Conservation (phyloP, 2,888 invertebrate species). For the Chrysodeixis includens region DNA sequence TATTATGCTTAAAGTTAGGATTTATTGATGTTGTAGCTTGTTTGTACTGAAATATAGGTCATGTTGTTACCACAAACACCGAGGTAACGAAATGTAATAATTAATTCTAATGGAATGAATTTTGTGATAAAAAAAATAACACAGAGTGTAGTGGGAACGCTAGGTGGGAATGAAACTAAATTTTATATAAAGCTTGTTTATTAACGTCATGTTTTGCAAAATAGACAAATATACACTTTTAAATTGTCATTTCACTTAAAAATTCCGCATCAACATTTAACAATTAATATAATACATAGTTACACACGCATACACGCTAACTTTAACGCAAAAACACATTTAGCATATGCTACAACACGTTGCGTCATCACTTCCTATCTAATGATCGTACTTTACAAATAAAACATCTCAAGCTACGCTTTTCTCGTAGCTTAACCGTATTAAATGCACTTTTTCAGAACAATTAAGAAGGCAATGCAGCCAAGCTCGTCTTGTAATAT, state of each 20-base stretch:
- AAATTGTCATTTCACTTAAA: slow-evolving; percentile 85
- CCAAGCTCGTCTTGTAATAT: slow-evolving; percentile 31
- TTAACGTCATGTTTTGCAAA: slow-evolving; percentile 89
- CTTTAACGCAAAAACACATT: slow-evolving; percentile 56
- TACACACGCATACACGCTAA: slow-evolving; percentile 74
- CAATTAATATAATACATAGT: slow-evolving; percentile 82
- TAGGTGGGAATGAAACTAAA: slow-evolving; percentile 36
- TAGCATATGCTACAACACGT: slow-evolving; percentile 46
- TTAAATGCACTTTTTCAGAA: slow-evolving; percentile 30
- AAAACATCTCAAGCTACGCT: slow-evolving; percentile 27
- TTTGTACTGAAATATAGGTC: slow-evolving; percentile 17
- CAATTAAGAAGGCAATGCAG: slow-evolving; percentile 36
- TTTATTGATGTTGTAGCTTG: slow-evolving; percentile 33
- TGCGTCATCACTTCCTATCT: slow-evolving; percentile 23
- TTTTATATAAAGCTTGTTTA: slow-evolving; percentile 87
- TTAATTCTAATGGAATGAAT: background rate
- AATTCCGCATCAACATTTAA: slow-evolving; percentile 87
- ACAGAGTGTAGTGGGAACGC: background rate
- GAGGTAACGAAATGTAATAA: background rate
- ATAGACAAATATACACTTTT: slow-evolving; percentile 88
- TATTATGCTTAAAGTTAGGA: slow-evolving; percentile 40
- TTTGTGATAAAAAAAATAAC: background rate
- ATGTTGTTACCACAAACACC: slow-evolving; percentile 7
- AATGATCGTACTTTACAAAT: slow-evolving; percentile 42
- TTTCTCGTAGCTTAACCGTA: slow-evolving; percentile 27